Conservation (phyloP, 2,797 vertebrate genomes). For the Crenuchus spilurus region DNA sequence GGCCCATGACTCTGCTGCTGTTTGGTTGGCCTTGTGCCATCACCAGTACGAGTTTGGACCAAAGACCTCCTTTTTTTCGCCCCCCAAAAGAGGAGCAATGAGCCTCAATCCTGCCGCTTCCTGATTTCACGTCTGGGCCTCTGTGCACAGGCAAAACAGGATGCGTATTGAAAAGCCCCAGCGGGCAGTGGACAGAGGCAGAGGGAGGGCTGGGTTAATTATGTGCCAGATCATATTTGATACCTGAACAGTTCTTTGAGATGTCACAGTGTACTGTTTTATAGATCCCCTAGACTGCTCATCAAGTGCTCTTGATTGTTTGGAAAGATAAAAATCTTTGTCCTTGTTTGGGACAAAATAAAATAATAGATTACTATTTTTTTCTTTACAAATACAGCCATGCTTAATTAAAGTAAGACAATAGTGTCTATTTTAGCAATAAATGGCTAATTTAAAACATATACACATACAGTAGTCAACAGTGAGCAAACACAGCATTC, state of each 20-base stretch:
- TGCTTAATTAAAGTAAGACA: too few species aligned
- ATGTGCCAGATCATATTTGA: conserved; percentile 31
- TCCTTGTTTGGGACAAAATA: too few species aligned
- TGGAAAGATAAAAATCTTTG: not conserved
- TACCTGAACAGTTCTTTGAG: not conserved
- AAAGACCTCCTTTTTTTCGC: not conserved
- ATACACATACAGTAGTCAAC: too few species aligned
- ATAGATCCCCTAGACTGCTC: not conserved
- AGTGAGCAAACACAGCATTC: too few species aligned
- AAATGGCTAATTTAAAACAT: too few species aligned
- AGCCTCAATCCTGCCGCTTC: conserved; percentile 34
- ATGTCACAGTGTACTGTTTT: conserved; percentile 4
- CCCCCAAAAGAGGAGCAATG: conserved; percentile 30
- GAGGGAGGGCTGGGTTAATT: conserved; percentile 30
- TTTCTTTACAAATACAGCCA: too few species aligned
- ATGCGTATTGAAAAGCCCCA: conserved; percentile 50
- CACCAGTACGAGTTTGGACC: conserved; percentile 5
- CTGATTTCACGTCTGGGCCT: conserved; percentile 22
- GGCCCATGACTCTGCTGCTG: conserved; percentile 32
- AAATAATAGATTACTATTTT: too few species aligned
- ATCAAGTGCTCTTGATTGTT: not conserved
- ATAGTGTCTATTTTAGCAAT: too few species aligned
- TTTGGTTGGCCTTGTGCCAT: conserved; percentile 36
- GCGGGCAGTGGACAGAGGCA: conserved; percentile 21
- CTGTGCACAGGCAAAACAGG: conserved; percentile 55